Evolutionary conservation across 2,797 vertebrate species (phyloP).

Genomic region (Poeciliopsis infans): DNA sequence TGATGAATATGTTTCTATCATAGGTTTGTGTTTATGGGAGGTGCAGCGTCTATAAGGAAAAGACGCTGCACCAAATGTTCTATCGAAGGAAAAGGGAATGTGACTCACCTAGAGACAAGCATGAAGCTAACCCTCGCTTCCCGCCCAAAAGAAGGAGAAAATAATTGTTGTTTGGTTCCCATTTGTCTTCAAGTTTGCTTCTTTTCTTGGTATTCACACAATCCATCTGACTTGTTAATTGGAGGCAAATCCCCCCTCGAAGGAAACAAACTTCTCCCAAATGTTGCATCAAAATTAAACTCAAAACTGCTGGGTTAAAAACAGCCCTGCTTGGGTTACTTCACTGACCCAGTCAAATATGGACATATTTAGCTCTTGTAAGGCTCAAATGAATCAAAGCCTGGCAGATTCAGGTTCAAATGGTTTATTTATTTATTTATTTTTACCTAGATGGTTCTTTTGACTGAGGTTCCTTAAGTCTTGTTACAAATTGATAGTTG

Average conservation of each 20-base stretch:
- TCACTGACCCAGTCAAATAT: not conserved
- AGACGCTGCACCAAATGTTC: not conserved
- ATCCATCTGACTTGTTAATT: not conserved
- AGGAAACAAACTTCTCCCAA: slow-evolving; percentile 1
- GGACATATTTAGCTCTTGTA: not conserved
- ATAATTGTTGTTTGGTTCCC: not conserved
- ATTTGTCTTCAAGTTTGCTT: not conserved
- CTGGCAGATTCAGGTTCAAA: not conserved
- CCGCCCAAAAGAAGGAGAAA: no score
- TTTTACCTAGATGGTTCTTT: not conserved
- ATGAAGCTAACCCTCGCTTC: no score
- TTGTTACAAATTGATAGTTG: not conserved
- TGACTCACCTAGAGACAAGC: no score
- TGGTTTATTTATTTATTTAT: not conserved
- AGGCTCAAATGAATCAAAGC: not conserved
- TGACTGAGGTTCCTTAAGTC: not conserved
- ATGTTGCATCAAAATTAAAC: no score
- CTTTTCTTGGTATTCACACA: not conserved
- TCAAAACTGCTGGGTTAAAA: not conserved
- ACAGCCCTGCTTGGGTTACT: not conserved
- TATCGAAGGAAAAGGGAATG: not conserved
- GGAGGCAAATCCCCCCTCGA: not conserved
- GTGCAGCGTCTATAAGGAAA: not conserved
- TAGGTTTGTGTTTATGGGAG: not conserved
- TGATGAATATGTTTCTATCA: not conserved